phyloP scores from a whole-genome alignment of 1,140 invertebrate genomes.

The Sitobion miscanthi region DNA sequence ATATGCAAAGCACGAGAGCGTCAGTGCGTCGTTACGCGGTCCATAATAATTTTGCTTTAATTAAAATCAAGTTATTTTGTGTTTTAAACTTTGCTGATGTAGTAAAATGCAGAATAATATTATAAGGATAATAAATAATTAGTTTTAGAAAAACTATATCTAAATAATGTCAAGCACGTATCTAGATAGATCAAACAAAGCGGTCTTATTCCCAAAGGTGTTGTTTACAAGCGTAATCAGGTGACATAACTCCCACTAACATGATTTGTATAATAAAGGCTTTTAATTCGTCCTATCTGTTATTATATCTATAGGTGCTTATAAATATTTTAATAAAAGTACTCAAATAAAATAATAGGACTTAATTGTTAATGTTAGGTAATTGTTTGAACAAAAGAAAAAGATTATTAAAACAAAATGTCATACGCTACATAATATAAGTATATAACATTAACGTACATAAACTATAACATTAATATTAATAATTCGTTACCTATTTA shows the following conservation, averaged over 20 bases:
- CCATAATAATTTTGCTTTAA: neutral
- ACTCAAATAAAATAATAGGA: neutral
- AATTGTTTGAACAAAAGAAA: neutral
- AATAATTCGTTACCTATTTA: neutral
- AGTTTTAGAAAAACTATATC: neutral
- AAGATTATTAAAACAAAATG: neutral
- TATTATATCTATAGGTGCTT: neutral
- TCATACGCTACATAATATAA: neutral
- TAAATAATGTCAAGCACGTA: neutral
- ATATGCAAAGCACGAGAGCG: neutral
- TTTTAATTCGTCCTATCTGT: neutral
- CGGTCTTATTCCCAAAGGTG: neutral
- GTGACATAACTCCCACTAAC: neutral
- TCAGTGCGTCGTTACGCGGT: neutral
- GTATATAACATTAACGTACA: neutral
- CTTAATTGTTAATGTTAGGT: neutral
- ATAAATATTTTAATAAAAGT: neutral
- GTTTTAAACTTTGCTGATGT: neutral
- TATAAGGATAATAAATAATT: neutral
- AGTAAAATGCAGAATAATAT: neutral
- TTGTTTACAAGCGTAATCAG: constrained; percentile 3
- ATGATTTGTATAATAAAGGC: neutral
- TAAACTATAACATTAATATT: neutral
- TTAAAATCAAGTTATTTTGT: neutral
- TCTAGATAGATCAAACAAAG: neutral